Evolutionary conservation across 2,888 invertebrate species (phyloP), one percentile per base, ranked within the genome.

Genomic region (Clanis bilineata): DNA sequence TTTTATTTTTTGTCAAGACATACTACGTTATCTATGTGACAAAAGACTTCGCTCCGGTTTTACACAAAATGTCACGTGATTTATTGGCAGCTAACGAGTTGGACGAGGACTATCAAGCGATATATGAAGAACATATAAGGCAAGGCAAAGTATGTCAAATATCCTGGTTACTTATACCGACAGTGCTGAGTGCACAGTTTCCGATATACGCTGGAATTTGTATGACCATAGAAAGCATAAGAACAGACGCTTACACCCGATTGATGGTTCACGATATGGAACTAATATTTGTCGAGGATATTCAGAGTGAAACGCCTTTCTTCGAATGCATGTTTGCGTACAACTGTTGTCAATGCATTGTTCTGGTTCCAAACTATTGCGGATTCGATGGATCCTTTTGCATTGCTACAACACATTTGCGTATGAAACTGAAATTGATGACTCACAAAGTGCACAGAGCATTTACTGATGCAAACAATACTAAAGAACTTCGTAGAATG

Each of bases 301-400:
- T 80, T 56, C 86, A 89, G 62, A 81, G 75, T 61, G 79, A 83
- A 15, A 69, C 82, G 4, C 88, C 88, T 0, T 85, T 84, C 63
- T 88, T 82, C 54, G 80, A 88, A 62, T 64, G 81, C 1, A 69
- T 85, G 55, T 89, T 85, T 60, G 80, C 76, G 0, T 86, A 83
- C 64, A 85, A 79, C 56, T 72, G 81, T 23, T 9, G 74, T 0
- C 80, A 82, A 56, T 80, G 80, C 32, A 36, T 82, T 0, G 66
- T 79, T 4, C 69, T 88, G 0, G 69, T 77, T 1, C 81, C 82
- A 1, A 80, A 80, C 39, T 88, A 80, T 60, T 67, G 74, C 3
- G 87, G 88, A 0, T 80, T 88, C 10, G 89, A 88, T 39, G 86
- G 86, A 0, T 85, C 85, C 0, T 88, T 86, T 60, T 86, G 88